A percentile compares a stretch with the other conserved stretches of the same genome.
These are phyloP conservation scores for Catagonus wagneri DNA, from an alignment of 2,113 vertebrate species.

Conservation along the genomic window DNA sequence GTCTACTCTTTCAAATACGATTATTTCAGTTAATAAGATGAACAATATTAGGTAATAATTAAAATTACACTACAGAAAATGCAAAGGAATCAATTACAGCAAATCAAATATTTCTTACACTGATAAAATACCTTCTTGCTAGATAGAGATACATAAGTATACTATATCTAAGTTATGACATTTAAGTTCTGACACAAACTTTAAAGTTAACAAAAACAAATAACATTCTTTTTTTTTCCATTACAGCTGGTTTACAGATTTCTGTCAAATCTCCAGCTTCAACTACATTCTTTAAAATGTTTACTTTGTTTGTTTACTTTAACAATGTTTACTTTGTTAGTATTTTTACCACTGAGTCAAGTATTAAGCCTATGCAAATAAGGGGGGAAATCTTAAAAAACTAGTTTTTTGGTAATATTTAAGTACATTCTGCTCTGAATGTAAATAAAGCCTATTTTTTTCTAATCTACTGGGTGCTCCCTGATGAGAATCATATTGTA, in stretches of 20 bases:
- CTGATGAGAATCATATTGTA: not conserved
- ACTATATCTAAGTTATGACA: constrained; percentile 29
- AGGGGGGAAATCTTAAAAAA: not conserved
- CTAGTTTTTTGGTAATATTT: constrained; percentile 23
- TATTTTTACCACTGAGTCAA: constrained; percentile 48
- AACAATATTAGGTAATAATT: constrained; percentile 45
- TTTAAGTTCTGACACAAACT: too few species aligned
- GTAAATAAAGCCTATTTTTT: not conserved
- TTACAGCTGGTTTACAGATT: too few species aligned
- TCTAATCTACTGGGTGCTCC: constrained; percentile 10
- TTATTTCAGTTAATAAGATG: constrained; percentile 54
- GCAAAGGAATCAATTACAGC: not conserved
- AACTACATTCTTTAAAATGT: constrained; percentile 28
- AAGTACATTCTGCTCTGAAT: constrained; percentile 8
- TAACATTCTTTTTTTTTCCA: too few species aligned
- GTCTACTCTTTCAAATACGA: constrained; percentile 14
- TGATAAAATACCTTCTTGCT: constrained; percentile 46
- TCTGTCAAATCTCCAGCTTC: too few species aligned
- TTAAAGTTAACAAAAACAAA: too few species aligned
- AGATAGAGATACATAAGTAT: not conserved
- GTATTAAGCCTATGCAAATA: constrained; percentile 16
- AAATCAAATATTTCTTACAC: constrained; percentile 50
- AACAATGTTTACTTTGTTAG: constrained; percentile 15
- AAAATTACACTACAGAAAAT: constrained; percentile 64
- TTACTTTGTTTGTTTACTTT: constrained; percentile 41